Base-by-base conservation (phyloP, 2,113 vertebrate genomes). In the Plotosus lineatus region DNA sequence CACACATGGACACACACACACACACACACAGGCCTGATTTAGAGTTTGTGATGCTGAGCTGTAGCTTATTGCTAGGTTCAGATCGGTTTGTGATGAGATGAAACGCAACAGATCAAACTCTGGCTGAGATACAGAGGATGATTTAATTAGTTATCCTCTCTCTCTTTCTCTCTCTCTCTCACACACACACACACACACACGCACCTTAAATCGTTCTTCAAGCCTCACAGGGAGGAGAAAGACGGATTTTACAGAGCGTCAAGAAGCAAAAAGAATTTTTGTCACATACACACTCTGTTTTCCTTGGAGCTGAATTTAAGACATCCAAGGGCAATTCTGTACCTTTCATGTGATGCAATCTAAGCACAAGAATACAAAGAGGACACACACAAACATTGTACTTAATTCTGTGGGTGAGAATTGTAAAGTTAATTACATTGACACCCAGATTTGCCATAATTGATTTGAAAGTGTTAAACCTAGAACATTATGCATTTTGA, bases 271-370 rank as follows among this genome's bases (percentile, higher is more conserved):
- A 46, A 46, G n/a, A 46, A 44, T 23, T 66, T 3, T 66, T 6
- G 9, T 66, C 40, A 69, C 72, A 63, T 65, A 56, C 78, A 53
- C 84, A 80, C 88, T 78, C 46, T 51, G 81, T 88, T 88, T 88
- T 86, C 89, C 88, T 89, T 88, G 90, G 77, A 82, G 77, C 76
- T 80, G 86, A 38, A 78, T 71, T 66, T 26, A 56, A 38, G 65
- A 19, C 73, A 42, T 84, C 80, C 75, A 79, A 82, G 84, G 61
- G 60, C 63, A 85, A 78, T 58, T 73, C 79, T 31, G 44, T 65
- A 44, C 28, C 36, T 44, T 63, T 81, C 28, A 75, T 81, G 66
- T 81, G 78, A 81, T 42, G 80, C 79, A 82, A 85, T 28, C 15
- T 55, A 51, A 58, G 73, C 46, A 61, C 55, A 79, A 48, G 75